Base-by-base conservation (phyloP, 2,888 invertebrate genomes). In the Amphipyra tragopoginis region DNA sequence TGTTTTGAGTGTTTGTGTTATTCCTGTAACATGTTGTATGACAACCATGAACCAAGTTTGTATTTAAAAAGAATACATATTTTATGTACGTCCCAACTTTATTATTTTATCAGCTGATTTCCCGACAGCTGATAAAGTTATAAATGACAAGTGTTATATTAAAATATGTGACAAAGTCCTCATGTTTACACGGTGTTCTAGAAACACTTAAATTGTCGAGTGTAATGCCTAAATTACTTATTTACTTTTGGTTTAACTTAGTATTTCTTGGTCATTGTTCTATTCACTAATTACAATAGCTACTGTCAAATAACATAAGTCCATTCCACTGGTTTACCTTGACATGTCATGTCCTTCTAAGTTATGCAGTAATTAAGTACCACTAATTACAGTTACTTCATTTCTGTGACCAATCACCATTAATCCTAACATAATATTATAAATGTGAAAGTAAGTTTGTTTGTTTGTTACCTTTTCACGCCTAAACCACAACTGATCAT, bases 71-170 rank as follows among this genome's bases (percentile, higher is more conserved):
- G 36, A 36, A 36, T 36, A 36, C 36, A 36, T 9, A 36, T 36
- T 7, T 36, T 10, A 36, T 36, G 9, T 11, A 36, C 1, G 36
- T 8, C 6, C 36, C 11, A 2, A 36, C 7, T 40, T 7, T 14
- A 13, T 40, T 40, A 40, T 40, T 40, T 40, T 40, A 40, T 40
- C 39, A 40, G 39, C 39, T 40, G 36, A 36, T 36, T 10, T 1
- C 4, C 10, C 10, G 36, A 36, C 36, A 36, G 10, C 10, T 10
- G 39, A 40, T 40, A 14, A 40, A 13, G 3, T 13, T 40, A 14
- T 40, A 40, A 40, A 36, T 36, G 36, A 36, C 7, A 36, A 36
- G 29, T 29, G 29, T 29, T 4, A 7, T 29, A 29, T 4, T 29
- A 29, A 29, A 29, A 29, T 7, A 29, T 29, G 0, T 29, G 29